Percentiles rank a stretch among this genome's conserved stretches.
phyloP scores from a whole-genome alignment of 2,113 vertebrate species.

The Spea multiplicata region DNA sequence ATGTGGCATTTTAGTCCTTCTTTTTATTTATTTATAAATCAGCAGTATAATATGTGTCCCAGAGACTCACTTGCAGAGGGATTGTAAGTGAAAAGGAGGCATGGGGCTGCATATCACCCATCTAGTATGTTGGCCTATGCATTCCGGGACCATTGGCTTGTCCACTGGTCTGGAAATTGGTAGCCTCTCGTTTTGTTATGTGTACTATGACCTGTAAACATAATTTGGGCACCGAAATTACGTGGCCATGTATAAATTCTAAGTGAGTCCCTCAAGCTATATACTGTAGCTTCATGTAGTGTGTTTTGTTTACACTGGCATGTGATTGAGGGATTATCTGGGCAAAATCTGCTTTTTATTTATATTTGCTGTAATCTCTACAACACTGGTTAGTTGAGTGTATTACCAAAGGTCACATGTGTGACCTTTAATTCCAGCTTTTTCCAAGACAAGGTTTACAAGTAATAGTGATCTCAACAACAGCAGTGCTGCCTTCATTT shows the following conservation, averaged over 20 bases:
- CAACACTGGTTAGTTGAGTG: conserved; percentile 7
- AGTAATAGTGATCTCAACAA: conserved; percentile 23
- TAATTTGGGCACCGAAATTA: background rate
- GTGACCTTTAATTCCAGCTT: conserved; percentile 36
- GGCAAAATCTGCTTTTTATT: conserved; percentile 4
- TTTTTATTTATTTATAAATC: too few relatives aligned
- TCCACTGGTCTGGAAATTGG: too few relatives aligned
- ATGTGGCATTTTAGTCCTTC: too few relatives aligned
- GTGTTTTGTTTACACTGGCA: conserved; percentile 2
- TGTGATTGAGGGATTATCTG: conserved; percentile 21
- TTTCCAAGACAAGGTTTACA: conserved; percentile 8
- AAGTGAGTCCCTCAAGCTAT: too few relatives aligned
- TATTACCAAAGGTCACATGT: conserved; percentile 29
- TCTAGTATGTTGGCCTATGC: too few relatives aligned
- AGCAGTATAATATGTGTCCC: too few relatives aligned
- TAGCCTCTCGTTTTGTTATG: too few relatives aligned
- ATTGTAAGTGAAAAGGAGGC: too few relatives aligned
- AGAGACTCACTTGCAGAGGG: too few relatives aligned
- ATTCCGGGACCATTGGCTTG: too few relatives aligned
- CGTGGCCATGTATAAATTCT: too few relatives aligned
- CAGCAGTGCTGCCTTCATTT: conserved; percentile 20
- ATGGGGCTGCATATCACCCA: too few relatives aligned
- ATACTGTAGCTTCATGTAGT: background rate
- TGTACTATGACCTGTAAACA: background rate
- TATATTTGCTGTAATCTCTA: conserved; percentile 32